Evolutionary conservation across 2,888 invertebrate genomes (phyloP).

Genomic region (Tinea pellionella): DNA sequence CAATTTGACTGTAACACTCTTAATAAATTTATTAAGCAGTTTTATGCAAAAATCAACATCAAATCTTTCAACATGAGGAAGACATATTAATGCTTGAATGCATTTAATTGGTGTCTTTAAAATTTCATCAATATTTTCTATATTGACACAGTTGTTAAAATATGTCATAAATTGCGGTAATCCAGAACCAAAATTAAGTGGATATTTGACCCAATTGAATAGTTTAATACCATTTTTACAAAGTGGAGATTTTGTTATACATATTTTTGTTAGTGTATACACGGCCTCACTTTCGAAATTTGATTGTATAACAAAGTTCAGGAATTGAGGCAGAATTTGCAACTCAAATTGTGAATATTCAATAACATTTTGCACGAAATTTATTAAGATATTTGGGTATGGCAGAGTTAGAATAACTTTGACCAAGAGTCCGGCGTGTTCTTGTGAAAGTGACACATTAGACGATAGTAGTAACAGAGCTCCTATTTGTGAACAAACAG

Average conservation of each 20-base stretch:
- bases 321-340: constrained; percentile 75
- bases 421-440: constrained; percentile 77
- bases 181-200: constrained; percentile 67
- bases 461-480: constrained; percentile 71
- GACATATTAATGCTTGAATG: constrained; percentile 60
- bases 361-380: constrained; percentile 75
- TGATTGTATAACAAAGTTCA: constrained; percentile 68
- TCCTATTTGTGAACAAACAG: constrained; percentile 66
- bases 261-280: constrained; percentile 73
- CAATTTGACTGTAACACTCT: constrained; percentile 34
- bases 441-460: constrained; percentile 75
- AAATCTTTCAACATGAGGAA: constrained; percentile 67
- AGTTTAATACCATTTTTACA: constrained; percentile 71
- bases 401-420: constrained; percentile 71
- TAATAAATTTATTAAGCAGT: constrained; percentile 40
- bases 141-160: constrained; percentile 36
- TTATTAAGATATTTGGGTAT: constrained; percentile 67
- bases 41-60: constrained; percentile 40
- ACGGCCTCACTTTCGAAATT: constrained; percentile 68
- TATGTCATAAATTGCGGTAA: constrained; percentile 45
- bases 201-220: constrained; percentile 74
- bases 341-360: constrained; percentile 78
- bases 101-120: constrained; percentile 47
- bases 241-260: constrained; percentile 74
- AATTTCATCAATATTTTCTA: constrained; percentile 39